A percentile compares a stretch with the other conserved stretches of the same genome.
Conservation (phyloP, 2,797 vertebrate species). For the Chaunax sp. region DNA sequence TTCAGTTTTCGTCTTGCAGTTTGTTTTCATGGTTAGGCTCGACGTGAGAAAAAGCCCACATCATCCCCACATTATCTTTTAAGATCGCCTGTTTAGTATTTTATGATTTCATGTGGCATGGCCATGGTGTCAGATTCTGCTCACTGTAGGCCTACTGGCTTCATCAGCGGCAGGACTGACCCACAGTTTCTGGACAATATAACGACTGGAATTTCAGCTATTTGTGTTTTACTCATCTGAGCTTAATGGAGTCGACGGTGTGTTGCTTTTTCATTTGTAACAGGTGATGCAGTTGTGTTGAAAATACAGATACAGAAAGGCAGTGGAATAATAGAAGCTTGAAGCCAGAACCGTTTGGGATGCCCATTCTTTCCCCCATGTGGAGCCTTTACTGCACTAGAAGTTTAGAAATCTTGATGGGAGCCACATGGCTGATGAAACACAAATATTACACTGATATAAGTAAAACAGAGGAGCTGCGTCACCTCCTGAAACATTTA, state of each 20-base stretch:
- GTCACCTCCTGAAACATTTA: slow-evolving; percentile 7
- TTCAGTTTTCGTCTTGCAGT: not conserved
- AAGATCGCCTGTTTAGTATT: too few relatives aligned
- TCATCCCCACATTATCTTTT: too few relatives aligned
- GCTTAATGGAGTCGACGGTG: too few relatives aligned
- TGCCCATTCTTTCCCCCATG: not conserved
- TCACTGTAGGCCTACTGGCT: too few relatives aligned
- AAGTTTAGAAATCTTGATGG: slow-evolving; percentile 13
- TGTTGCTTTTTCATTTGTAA: slow-evolving; percentile 2
- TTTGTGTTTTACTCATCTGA: too few relatives aligned
- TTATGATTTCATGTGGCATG: too few relatives aligned
- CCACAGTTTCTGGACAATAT: too few relatives aligned
- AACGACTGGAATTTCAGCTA: too few relatives aligned
- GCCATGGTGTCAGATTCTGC: too few relatives aligned
- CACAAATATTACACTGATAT: not conserved
- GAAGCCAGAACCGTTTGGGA: not conserved
- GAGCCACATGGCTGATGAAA: slow-evolving; percentile 21
- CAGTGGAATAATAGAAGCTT: not conserved
- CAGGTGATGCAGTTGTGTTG: not conserved
- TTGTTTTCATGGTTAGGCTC: not conserved
- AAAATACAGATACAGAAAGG: not conserved
- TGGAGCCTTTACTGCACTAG: not conserved
- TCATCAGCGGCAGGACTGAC: too few relatives aligned
- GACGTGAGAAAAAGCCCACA: too few relatives aligned
- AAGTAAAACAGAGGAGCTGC: not conserved